Base-by-base conservation (phyloP, 92 coral and sea anemone genomes). In the Montipora capitata region DNA sequence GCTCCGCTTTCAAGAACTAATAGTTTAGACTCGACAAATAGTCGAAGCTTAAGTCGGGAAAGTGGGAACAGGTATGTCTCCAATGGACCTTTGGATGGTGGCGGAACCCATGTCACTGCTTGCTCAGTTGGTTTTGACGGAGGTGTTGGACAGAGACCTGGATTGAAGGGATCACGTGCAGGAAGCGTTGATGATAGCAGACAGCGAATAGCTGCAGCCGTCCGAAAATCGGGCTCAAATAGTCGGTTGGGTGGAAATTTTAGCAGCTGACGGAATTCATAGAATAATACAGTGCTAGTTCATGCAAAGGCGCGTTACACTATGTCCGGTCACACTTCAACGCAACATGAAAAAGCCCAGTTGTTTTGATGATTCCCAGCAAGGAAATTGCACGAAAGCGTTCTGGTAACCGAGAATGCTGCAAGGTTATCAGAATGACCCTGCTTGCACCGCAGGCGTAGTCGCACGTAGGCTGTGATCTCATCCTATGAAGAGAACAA, bases 141-240 rank as follows among this genome's bases (percentile, higher is more conserved):
- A 11, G 94, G 96, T 15, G 93, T 92, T 62, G 85, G 89, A 17
- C 77, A 54, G 72, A 87, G 89, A 78, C 79, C 93, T 44, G 86
- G 83, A 3, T 64, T 90, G 27, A 82, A 90, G 15, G 51, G 45
- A 20, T 81, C 96, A 61, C 98, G 95, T 68, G 80, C 81, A 10
- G 94, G 93, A 39, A 96, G 98, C 73, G 98, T 97, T 51, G 98
- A 96, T 77, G 96, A 93, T 65, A 92, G 95, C 74, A 87, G 99
- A 49, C 94, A 97, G 73, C 94, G 99, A 85, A 97, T 97, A 27
- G 97, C 98, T 0, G 97, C 91, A 7, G 99, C 99, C 20, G 88
- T 97, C 1, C 97, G 99, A 56, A 86, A 95, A 74, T 76, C 72
- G 70, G 90, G 95, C 8, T 89, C 96, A 10, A 93, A 78, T 74